These are phyloP conservation scores for Clytia hemisphaerica DNA, from an alignment of 30 jellyfish, hydroid and myxozoan genomes.

Conservation along the genomic window DNA sequence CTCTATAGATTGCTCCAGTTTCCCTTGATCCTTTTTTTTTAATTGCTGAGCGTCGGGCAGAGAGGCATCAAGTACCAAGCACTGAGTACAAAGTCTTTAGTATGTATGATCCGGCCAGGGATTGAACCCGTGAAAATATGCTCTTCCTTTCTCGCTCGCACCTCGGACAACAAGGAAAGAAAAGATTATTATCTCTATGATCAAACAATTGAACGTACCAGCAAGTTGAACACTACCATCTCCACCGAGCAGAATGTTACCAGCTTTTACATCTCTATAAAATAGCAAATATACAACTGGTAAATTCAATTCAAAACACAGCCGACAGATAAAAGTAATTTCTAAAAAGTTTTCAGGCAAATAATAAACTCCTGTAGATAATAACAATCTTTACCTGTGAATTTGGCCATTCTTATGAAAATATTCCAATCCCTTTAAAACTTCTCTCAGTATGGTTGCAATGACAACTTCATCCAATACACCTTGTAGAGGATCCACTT, in stretches of 20 bases:
- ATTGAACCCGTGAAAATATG: no score
- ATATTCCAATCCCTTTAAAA: constrained; percentile 84
- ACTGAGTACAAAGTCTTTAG: no score
- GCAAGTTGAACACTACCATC: constrained; percentile 98
- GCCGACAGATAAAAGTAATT: background rate
- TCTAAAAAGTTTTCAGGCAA: background rate
- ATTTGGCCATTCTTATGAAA: constrained; percentile 96
- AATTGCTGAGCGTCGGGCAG: no score
- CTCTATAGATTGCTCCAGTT: no score
- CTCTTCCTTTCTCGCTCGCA: no score
- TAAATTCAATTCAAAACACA: background rate
- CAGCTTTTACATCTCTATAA: constrained; percentile 94
- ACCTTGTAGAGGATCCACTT: constrained; percentile 77
- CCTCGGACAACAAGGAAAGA: no score
- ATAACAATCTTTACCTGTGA: constrained; percentile 51
- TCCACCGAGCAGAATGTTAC: constrained; percentile 83
- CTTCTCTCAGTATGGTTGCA: constrained; percentile 93
- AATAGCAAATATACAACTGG: background rate
- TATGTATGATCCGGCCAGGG: no score
- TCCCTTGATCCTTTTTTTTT: no score
- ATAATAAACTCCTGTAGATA: background rate
- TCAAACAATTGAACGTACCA: no score
- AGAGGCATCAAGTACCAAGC: no score
- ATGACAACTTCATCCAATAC: constrained; percentile 87
- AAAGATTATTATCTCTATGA: no score